These are phyloP conservation scores for Nannoperca obscura DNA, from an alignment of 2,797 vertebrate species.

Conservation along the genomic window DNA sequence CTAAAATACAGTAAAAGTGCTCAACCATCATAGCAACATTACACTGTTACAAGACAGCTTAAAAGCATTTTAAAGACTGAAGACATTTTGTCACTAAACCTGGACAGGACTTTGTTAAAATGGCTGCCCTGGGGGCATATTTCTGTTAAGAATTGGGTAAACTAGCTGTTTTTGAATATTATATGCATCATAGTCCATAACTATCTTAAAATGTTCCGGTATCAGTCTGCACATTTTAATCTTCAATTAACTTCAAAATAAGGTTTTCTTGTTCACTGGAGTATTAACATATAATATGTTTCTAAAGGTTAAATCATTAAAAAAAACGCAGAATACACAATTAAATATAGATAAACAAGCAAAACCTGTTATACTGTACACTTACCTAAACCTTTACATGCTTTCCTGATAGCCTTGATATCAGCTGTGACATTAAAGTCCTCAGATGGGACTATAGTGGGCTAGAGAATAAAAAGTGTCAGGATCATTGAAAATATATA, in stretches of 20 bases:
- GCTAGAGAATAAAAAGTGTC: slow-evolving; percentile 66
- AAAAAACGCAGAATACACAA: neutral
- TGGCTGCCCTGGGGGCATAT: neutral
- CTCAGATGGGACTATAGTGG: slow-evolving; percentile 84
- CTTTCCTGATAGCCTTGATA: slow-evolving; percentile 85
- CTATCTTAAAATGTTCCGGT: neutral
- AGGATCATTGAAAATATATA: neutral
- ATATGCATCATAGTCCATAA: neutral
- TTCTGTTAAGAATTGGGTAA: neutral
- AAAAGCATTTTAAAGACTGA: neutral
- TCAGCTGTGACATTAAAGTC: slow-evolving; percentile 86
- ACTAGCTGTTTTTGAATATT: neutral
- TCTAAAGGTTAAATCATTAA: neutral
- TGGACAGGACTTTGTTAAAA: neutral
- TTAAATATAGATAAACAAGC: neutral
- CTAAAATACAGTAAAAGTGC: neutral
- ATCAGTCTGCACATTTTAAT: neutral
- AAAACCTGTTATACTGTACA: neutral
- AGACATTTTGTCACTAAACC: neutral
- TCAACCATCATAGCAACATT: neutral
- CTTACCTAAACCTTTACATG: slow-evolving; percentile 87
- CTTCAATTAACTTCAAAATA: neutral
- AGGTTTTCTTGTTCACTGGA: neutral
- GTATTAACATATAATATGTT: neutral
- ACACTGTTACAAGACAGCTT: neutral